These are phyloP conservation scores for Cylloceria caligata DNA, from an alignment of 2,888 invertebrate genomes.

Conservation along the genomic window DNA sequence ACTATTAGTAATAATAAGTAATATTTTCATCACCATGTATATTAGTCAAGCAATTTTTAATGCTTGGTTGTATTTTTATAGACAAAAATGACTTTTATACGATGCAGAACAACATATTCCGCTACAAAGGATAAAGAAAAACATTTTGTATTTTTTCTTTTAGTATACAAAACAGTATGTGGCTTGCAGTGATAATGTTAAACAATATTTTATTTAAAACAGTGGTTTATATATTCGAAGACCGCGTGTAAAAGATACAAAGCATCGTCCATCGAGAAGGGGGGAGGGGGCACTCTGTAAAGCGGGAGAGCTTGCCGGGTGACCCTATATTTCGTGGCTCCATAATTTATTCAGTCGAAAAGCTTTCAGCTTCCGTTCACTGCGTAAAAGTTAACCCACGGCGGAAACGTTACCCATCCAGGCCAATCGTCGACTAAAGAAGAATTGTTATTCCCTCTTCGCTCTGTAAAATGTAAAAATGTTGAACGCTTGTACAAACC, in stretches of 20 bases:
- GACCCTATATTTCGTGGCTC: constrained; percentile 66
- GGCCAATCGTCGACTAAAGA: constrained; percentile 45
- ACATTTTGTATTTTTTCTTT: neutral
- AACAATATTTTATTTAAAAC: constrained; percentile 70
- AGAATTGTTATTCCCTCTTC: constrained; percentile 15
- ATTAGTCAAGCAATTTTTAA: too few relatives aligned
- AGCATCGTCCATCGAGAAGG: constrained; percentile 55
- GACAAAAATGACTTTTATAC: too few relatives aligned
- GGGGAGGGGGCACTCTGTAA: constrained; percentile 55
- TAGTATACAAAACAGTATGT: too few relatives aligned
- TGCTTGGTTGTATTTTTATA: too few relatives aligned
- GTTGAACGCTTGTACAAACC: neutral
- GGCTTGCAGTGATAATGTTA: constrained; percentile 57
- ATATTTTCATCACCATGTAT: too few relatives aligned
- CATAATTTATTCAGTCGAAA: constrained; percentile 74
- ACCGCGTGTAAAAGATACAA: constrained; percentile 13
- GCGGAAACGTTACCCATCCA: constrained; percentile 50
- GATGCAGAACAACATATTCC: neutral
- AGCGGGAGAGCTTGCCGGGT: constrained; percentile 41
- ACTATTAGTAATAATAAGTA: too few relatives aligned
- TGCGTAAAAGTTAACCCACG: constrained; percentile 70
- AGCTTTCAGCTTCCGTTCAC: constrained; percentile 72
- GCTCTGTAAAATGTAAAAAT: constrained; percentile 19
- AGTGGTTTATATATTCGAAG: constrained; percentile 33
- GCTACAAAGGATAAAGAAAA: neutral